A percentile compares a stretch with the other conserved stretches of the same genome.
These are phyloP conservation scores for Athene noctua DNA, from an alignment of 2,113 vertebrate species.

Conservation along the genomic window DNA sequence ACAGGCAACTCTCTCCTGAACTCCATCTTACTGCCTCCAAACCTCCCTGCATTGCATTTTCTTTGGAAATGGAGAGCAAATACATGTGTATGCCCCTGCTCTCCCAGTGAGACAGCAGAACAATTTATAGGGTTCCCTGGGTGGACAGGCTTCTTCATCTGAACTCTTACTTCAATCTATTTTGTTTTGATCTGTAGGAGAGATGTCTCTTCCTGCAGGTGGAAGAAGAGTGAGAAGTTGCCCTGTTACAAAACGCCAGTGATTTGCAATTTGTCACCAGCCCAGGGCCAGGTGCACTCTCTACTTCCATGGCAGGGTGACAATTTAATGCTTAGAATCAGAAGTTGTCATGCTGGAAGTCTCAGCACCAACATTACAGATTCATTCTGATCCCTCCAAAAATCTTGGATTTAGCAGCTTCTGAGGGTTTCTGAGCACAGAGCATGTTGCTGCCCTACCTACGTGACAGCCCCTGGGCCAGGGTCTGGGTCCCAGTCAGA, in stretches of 20 bases:
- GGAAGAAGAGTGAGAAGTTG: neutral
- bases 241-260: neutral
- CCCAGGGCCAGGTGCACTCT: neutral
- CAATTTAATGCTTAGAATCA: neutral
- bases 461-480: neutral
- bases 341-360: neutral
- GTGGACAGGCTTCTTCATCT: neutral
- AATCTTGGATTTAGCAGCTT: neutral
- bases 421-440: neutral
- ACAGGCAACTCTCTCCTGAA: neutral
- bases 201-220: neutral
- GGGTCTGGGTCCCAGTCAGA: neutral
- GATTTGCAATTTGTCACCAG: neutral
- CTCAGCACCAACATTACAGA: neutral
- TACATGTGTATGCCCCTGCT: neutral
- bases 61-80: neutral
- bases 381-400: neutral
- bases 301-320: neutral
- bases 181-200: conserved; percentile 4
- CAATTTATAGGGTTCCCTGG: neutral
- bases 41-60: neutral
- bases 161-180: neutral
- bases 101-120: neutral
- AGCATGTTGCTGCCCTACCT: neutral
- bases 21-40: neutral